Base-by-base conservation (phyloP, 2,888 invertebrate genomes). In the Philhelius pedissequus region DNA sequence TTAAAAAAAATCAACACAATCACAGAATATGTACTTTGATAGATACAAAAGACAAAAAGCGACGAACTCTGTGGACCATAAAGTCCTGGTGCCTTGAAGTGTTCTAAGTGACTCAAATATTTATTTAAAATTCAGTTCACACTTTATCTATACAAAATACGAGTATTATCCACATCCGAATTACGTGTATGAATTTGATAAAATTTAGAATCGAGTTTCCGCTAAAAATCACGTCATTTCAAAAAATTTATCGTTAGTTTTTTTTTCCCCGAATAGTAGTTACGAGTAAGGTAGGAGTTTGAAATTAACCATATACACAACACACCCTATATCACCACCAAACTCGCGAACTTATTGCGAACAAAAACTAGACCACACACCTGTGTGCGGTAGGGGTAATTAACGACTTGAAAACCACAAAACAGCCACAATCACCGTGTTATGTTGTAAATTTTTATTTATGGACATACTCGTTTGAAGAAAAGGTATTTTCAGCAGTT, bases 141-240 rank as follows among this genome's bases (percentile, higher is more conserved):
- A 64, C 54, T 50, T 50, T 58, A 40, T 38, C 43, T 32, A n/a
- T n/a, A 18, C 8, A 8, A 22, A 15, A n/a, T 3, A 30, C n/a
- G 5, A n/a, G 7, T 30, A 8, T 13, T 43, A 11, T 56, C 8
- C n/a, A 11, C 45, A 43, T 56, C n/a, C 30, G 18, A 13, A 48
- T 62, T 73, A 48, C 68, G 52, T n/a, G n/a, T n/a, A n/a, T n/a
- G n/a, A n/a, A 32, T 11, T 3, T 2, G 32, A 11, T 0, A n/a
- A 38, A 13, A 30, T 70, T 48, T 56, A 27, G 48, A 50, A 48
- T 40, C 30, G 25, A 18, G 48, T 64, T 56, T 78, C 64, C 40
- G 69, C 68, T 64, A 32, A 30, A 74, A 83, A 75, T 79, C 83
- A 83, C 69, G 83, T 79, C 83, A 79, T 79, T 83, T 58, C 50